Percentiles rank a stretch among this genome's conserved stretches.
Evolutionary conservation across 2,888 invertebrate genomes (phyloP).

Genomic region (Acrobasis consociella): DNA sequence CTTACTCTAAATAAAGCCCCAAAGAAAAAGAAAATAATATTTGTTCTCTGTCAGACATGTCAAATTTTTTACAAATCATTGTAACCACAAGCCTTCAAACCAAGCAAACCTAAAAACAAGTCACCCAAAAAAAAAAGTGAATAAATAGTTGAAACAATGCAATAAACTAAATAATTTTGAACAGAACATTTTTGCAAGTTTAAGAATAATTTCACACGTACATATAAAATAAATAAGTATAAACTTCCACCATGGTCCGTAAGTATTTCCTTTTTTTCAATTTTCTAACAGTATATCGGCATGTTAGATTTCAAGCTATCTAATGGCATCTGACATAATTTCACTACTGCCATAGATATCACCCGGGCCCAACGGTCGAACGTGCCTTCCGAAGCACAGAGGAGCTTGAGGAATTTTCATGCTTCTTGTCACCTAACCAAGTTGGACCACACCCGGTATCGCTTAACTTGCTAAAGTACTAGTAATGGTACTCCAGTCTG

Average conservation of each 20-base stretch:
- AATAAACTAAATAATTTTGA: background rate
- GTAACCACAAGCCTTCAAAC: background rate
- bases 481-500: too few species aligned
- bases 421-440: too few species aligned
- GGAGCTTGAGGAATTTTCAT: too few species aligned
- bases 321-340: too few species aligned
- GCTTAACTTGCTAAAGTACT: too few species aligned
- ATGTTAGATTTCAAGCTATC: too few species aligned
- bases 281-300: background rate
- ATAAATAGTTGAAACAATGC: background rate
- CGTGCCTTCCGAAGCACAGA: too few species aligned
- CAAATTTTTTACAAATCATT: background rate
- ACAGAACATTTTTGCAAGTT: background rate
- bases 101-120: background rate
- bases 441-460: too few species aligned
- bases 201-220: too few species aligned
- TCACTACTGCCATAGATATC: too few species aligned
- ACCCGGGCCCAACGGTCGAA: too few species aligned
- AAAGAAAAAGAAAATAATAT: background rate
- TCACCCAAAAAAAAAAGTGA: background rate
- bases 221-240: background rate
- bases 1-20: too few species aligned
- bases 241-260: background rate
- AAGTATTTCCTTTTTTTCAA: background rate
- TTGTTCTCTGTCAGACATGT: background rate